Conservation (phyloP, 2,797 vertebrate species). For the Tapirus indicus region DNA sequence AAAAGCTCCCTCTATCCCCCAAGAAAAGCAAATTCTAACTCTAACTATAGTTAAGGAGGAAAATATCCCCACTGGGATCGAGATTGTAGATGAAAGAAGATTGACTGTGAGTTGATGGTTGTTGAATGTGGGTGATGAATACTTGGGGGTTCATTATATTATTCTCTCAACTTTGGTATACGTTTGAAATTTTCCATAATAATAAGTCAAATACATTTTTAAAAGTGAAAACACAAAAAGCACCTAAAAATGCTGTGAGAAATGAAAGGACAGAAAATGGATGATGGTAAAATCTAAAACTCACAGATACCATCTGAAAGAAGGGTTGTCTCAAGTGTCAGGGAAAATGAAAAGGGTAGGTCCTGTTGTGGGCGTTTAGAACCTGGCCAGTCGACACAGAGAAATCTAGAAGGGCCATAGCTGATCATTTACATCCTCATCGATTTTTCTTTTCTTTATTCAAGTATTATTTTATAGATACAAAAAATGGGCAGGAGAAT, state of each 20-base stretch:
- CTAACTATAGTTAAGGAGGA: not conserved
- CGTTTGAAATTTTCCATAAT: not conserved
- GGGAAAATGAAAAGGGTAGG: not conserved
- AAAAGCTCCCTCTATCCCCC: not conserved
- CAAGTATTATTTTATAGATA: not conserved
- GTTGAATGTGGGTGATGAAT: not conserved
- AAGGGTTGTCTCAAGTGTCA: not conserved
- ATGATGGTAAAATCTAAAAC: not conserved
- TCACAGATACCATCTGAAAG: not conserved
- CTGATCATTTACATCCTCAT: not conserved
- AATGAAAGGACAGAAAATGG: not conserved
- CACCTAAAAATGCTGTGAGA: not conserved
- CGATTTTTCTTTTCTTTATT: not conserved
- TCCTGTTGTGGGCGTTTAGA: not conserved
- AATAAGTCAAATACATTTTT: not conserved
- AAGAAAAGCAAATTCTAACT: not conserved
- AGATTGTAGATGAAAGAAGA: not conserved
- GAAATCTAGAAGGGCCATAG: not conserved
- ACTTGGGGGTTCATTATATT: not conserved
- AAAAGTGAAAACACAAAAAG: not conserved
- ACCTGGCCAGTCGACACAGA: not conserved
- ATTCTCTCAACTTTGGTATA: not conserved
- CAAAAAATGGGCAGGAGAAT: not conserved
- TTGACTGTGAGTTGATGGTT: not conserved
- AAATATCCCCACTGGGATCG: no score